Percentiles rank a stretch among this genome's conserved stretches.
These are phyloP conservation scores for Listronotus bonariensis DNA, from an alignment of 1,140 invertebrate species.

Conservation along the genomic window DNA sequence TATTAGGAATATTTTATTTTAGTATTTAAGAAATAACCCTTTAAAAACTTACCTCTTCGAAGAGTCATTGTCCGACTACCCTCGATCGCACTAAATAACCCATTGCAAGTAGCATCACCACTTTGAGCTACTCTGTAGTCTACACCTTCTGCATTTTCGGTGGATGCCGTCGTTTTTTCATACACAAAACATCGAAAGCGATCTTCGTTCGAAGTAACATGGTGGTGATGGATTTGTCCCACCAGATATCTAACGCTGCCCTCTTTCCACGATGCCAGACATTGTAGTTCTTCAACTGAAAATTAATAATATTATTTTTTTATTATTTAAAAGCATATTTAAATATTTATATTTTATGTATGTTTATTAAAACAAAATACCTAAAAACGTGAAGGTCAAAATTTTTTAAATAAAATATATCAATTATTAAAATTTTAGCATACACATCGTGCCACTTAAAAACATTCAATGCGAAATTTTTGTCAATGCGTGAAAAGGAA, in stretches of 20 bases:
- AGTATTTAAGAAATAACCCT: no score
- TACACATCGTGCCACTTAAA: no score
- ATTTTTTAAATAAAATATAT: no score
- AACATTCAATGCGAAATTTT: no score
- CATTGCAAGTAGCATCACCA: slow-evolving; percentile 87
- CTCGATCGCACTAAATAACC: slow-evolving; percentile 78
- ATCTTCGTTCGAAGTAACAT: slow-evolving; percentile 88
- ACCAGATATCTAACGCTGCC: slow-evolving; percentile 85
- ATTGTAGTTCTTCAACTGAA: slow-evolving; percentile 84
- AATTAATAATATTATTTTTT: no score
- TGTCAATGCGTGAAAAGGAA: no score
- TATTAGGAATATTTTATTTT: no score
- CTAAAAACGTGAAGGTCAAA: no score
- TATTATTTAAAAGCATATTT: no score
- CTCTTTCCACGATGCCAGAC: slow-evolving; percentile 87
- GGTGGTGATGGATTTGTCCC: slow-evolving; percentile 78
- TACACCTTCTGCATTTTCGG: slow-evolving; percentile 59
- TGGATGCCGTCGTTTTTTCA: slow-evolving; percentile 68
- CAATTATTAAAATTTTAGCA: no score
- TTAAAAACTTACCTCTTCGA: slow-evolving; percentile 64
- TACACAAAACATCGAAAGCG: slow-evolving; percentile 91
- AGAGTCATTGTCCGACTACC: slow-evolving; percentile 77
- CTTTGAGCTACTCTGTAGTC: slow-evolving; percentile 84
- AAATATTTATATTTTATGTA: no score
- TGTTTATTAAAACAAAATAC: no score